Base-by-base conservation (phyloP, 2,797 vertebrate genomes). In the Cirrhinus mrigala region DNA sequence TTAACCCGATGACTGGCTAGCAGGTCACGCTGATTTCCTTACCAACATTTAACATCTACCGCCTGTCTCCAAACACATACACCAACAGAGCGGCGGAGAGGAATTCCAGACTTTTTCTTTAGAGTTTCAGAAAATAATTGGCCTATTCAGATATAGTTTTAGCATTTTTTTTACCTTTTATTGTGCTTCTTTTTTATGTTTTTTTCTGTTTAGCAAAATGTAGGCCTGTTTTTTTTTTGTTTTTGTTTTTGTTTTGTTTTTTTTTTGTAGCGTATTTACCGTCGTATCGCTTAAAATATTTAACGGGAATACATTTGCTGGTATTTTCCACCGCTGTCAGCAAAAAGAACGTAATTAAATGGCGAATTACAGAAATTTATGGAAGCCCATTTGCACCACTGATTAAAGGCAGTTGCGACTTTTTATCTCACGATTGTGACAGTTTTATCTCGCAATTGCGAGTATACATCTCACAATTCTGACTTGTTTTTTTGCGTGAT, bases 1-100 rank as follows among this genome's bases (percentile, higher is more conserved):
- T 95, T 96, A 94, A 90, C 94, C 95, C 94, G 92, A 92, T 95
- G 95, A 93, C 94, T 91, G 93, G 85, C 83, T 79, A 91, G 93
- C 92, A 92, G 94, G 95, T 94, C 94, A 95, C 92, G 92, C 92
- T 93, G 94, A 95, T 96, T 96, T 95, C 93, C 94, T 92, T 91
- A 93, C 91, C 87, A 89, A 91, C 91, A 89, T 89, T 89, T 90
- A 92, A 90, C 92, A 87, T 89, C 88, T 84, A 89, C 85, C 88
- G 88, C 86, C 90, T 89, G 88, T 90, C 89, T 88, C 89, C 89
- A 88, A 88, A 87, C 86, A 83, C 86, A 64, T 87, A 86, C 79
- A 84, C 86, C 82, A 62, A 66, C 37, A 81, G 70, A 70, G 29
- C 40, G 16, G 50, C 52, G 22, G 52, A 44, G 52, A 73, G 10